Conservation (phyloP, 1,140 invertebrate species). For the Macrostomum lignano region DNA sequence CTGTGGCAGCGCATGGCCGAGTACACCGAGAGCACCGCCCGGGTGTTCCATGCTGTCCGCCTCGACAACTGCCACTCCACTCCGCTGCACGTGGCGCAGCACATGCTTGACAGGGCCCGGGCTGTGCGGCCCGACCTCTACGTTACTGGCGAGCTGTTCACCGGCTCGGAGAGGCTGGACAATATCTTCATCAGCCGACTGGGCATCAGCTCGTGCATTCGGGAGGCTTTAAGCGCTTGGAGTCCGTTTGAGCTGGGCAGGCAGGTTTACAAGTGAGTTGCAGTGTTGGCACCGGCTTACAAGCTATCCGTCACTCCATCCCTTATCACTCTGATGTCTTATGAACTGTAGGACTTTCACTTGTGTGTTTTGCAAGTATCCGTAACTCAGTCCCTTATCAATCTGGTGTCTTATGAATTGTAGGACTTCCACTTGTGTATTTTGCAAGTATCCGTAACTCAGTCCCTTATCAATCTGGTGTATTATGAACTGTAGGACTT, state of each 20-base stretch:
- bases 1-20: slow-evolving; percentile 71
- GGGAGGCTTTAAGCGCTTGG: slow-evolving; percentile 68
- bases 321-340: too few species aligned
- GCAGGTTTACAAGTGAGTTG: slow-evolving; percentile 33
- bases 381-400: too few species aligned
- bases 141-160: slow-evolving; percentile 87
- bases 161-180: slow-evolving; percentile 67
- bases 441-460: too few species aligned
- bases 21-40: slow-evolving; percentile 59
- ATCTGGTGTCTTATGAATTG: too few species aligned
- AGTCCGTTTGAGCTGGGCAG: slow-evolving; percentile 68
- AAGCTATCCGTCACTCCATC: too few species aligned
- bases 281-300: too few species aligned
- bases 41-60: slow-evolving; percentile 69
- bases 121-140: slow-evolving; percentile 63
- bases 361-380: too few species aligned
- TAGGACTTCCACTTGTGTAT: too few species aligned
- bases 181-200: slow-evolving; percentile 94
- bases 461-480: too few species aligned
- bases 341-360: too few species aligned
- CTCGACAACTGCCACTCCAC: slow-evolving; percentile 98
- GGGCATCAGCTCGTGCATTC: slow-evolving; percentile 74
- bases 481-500: too few species aligned
- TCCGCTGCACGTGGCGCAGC: slow-evolving; percentile 64
- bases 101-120: slow-evolving; percentile 62